These are phyloP conservation scores for Epinotia nisella DNA, from an alignment of 2,888 invertebrate genomes.

Conservation along the genomic window DNA sequence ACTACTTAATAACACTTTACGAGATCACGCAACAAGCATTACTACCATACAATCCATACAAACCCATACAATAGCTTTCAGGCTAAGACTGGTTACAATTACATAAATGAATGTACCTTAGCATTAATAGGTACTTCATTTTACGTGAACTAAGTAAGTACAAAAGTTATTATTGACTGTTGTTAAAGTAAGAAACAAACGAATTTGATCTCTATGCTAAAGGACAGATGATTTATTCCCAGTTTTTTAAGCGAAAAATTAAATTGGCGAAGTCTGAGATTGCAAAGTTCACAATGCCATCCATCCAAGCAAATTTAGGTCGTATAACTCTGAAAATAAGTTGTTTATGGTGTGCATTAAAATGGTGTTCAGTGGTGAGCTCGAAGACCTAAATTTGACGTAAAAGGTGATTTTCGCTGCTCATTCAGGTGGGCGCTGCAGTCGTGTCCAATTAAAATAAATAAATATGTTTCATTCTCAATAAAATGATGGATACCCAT, in stretches of 20 bases:
- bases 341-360: not conserved
- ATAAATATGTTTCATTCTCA: not conserved
- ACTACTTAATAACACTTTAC: not conserved
- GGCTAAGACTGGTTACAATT: constrained; percentile 23
- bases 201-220: not conserved
- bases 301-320: not conserved
- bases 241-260: not conserved
- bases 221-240: not conserved
- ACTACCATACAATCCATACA: constrained; percentile 22
- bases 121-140: constrained; percentile 19
- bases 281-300: not conserved
- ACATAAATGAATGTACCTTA: constrained; percentile 18
- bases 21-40: constrained; percentile 28
- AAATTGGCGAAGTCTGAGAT: not conserved
- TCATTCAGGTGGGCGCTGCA: constrained; percentile 1
- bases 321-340: not conserved
- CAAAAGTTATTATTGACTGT: not conserved
- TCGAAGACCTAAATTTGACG: constrained; percentile 27
- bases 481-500: too few species aligned
- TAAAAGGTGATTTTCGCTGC: constrained; percentile 3
- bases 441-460: not conserved
- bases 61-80: constrained; percentile 14
- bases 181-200: not conserved
- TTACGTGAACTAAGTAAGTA: constrained; percentile 11
- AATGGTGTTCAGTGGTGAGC: not conserved